Base-by-base conservation (phyloP, 2,797 vertebrate genomes). In the Falco rusticolus region DNA sequence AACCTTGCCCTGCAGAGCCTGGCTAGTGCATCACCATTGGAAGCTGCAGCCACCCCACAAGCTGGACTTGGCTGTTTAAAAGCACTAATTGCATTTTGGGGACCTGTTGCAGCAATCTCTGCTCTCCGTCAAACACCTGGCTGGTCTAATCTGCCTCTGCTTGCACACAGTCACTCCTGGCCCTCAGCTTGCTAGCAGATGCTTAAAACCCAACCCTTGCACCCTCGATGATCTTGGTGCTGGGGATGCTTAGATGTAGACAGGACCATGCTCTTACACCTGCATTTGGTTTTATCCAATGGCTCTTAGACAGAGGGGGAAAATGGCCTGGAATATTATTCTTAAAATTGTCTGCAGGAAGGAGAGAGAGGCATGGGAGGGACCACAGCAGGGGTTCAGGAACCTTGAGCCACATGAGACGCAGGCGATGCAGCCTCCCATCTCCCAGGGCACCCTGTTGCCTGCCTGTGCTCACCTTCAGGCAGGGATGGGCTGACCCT, bases 91-190 rank as follows among this genome's bases (percentile, higher is more conserved):
- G 16, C 34, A 76, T 89, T 87, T 5, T 0, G 71, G 82, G 63
- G 72, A 81, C 45, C 53, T 82, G 90, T 18, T 79, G 63, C 16
- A 8, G 74, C 48, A 34, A 48, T 59, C 70, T 34, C 90, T 63
- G 78, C n/a, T 96, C 71, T 79, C 82, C 70, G 61, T 93, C 92
- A 75, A 39, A 43, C 78, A 70, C 90, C 90, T 51, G 39, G 20
- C 16, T 33, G 53, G 37, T 29, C 31, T 65, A 11, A 84, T 20
- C n/a, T 63, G 15, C n/a, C 51, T 69, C 84, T 20, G n/a, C 29
- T 89, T 1, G 0, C 29, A 29, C 75, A 34, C n/a, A 29, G 11
- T 48, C 1, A 0, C 17, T 63, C 24, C 34, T 3, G 3, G 56
- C 29, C 37, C 61, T 79, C 13, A 21, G 28, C 25, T 84, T 28